phyloP scores from a whole-genome alignment of 2,888 invertebrate species.

The Maniola hyperantus region DNA sequence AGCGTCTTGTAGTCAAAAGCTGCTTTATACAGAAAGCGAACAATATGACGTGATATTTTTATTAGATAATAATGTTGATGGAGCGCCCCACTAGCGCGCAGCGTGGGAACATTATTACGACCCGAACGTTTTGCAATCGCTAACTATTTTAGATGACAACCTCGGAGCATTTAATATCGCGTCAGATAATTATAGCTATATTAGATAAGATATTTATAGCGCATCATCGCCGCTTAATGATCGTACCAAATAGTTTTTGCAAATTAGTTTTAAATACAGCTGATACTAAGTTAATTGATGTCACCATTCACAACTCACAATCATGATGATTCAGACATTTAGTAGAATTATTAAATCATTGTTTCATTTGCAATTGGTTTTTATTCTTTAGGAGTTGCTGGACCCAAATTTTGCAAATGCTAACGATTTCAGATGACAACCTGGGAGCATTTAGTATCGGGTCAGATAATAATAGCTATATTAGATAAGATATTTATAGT shows the following conservation, averaged over 20 bases:
- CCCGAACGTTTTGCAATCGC: slow-evolving; percentile 73
- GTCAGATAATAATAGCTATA: slow-evolving; percentile 8
- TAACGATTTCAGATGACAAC: slow-evolving; percentile 53
- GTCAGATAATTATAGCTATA: slow-evolving; percentile 9
- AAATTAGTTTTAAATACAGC: slow-evolving; percentile 5
- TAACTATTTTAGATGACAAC: slow-evolving; percentile 53
- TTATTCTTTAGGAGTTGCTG: no score
- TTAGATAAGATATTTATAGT: slow-evolving; percentile 11
- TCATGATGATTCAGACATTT: neutral
- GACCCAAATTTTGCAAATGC: slow-evolving; percentile 74
- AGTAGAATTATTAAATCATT: neutral
- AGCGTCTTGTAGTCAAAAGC: slow-evolving; percentile 66
- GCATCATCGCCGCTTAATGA: slow-evolving; percentile 3
- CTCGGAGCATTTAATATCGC: slow-evolving; percentile 28
- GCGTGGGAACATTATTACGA: slow-evolving; percentile 80
- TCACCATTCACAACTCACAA: neutral
- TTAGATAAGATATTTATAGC: slow-evolving; percentile 12
- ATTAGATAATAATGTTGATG: slow-evolving; percentile 82
- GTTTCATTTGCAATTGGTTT: no score
- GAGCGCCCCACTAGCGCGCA: slow-evolving; percentile 62
- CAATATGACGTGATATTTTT: slow-evolving; percentile 82
- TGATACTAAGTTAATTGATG: neutral
- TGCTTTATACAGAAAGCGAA: slow-evolving; percentile 78
- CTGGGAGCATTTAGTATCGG: slow-evolving; percentile 28
- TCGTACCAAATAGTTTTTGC: neutral